These are phyloP conservation scores for Cydia splendana DNA, from an alignment of 1,140 invertebrate species.

Conservation along the genomic window DNA sequence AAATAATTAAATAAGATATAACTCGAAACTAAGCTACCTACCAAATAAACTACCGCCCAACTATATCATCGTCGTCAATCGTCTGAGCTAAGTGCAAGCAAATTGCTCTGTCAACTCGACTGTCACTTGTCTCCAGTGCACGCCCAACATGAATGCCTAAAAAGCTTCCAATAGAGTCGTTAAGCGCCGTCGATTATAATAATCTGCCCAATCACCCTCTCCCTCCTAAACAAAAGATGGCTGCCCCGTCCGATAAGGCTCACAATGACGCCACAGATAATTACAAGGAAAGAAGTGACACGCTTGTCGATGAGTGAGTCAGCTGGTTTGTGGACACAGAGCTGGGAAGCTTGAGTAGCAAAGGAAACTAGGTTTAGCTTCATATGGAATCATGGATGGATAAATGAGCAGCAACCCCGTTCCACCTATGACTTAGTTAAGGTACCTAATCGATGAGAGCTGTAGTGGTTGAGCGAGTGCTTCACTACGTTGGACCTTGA, in stretches of 20 bases:
- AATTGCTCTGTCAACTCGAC: too few relatives aligned
- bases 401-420: too few relatives aligned
- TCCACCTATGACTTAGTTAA: too few relatives aligned
- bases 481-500: too few relatives aligned
- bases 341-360: background rate
- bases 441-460: too few relatives aligned
- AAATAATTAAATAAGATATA: too few relatives aligned
- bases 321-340: background rate
- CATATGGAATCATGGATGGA: background rate
- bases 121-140: background rate
- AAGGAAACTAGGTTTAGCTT: background rate
- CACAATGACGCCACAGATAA: conserved; percentile 3
- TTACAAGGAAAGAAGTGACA: conserved; percentile 9
- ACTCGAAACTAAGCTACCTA: too few relatives aligned
- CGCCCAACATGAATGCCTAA: background rate
- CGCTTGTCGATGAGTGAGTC: conserved; percentile 11
- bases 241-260: background rate
- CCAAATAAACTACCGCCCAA: too few relatives aligned
- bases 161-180: background rate
- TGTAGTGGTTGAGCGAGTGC: too few relatives aligned
- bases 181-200: conserved; percentile 10
- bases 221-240: background rate
- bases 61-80: too few relatives aligned
- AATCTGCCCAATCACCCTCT: conserved; percentile 3
- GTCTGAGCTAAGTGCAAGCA: too few relatives aligned